These are phyloP conservation scores for Trypoxylon attenuatum DNA, from an alignment of 2,888 invertebrate species.

Conservation along the genomic window DNA sequence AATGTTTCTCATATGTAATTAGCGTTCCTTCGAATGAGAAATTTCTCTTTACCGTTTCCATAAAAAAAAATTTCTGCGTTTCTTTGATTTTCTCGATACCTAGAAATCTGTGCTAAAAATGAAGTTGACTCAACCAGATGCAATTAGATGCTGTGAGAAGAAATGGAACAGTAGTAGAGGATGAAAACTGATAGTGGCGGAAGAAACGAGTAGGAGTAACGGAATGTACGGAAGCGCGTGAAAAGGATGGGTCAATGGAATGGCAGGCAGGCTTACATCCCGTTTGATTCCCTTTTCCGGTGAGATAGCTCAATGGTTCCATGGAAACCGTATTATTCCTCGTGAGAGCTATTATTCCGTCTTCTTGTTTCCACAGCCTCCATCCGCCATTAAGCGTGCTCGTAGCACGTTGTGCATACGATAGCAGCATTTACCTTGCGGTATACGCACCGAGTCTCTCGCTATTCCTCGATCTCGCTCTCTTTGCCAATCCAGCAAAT, in stretches of 20 bases:
- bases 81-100: too few relatives aligned
- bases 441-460: not conserved
- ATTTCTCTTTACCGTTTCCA: too few relatives aligned
- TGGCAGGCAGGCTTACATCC: not conserved
- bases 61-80: too few relatives aligned
- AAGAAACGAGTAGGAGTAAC: not conserved
- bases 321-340: not conserved
- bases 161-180: too few relatives aligned
- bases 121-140: too few relatives aligned
- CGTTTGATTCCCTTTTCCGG: conserved; percentile 1
- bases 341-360: conserved; percentile 1
- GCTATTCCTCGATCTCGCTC: not conserved
- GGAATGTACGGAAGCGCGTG: not conserved
- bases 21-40: too few relatives aligned
- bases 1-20: too few relatives aligned
- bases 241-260: conserved; percentile 1
- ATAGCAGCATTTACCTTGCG: not conserved
- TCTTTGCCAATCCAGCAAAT: not conserved
- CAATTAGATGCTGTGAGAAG: too few relatives aligned
- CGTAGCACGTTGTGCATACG: conserved; percentile 27
- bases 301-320: not conserved
- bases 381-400: conserved; percentile 22
- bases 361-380: not conserved
- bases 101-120: too few relatives aligned
- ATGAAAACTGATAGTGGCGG: too few relatives aligned